Conservation (phyloP, 2,113 vertebrate genomes). For the Dascyllus trimaculatus region DNA sequence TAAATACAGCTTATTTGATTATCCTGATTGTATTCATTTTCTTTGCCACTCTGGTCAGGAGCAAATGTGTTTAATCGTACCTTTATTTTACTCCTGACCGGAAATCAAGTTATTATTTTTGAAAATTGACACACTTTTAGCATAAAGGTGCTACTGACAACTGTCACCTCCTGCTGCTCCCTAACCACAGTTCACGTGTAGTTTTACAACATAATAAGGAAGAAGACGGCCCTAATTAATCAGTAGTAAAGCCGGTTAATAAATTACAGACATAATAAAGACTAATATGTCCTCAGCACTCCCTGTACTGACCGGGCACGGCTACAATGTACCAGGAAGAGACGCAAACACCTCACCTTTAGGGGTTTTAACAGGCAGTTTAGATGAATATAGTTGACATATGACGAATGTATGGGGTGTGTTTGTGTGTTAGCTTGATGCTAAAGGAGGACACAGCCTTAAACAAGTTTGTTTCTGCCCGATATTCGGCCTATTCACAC, state of each 20-base stretch:
- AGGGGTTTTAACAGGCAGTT: not conserved
- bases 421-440: not conserved
- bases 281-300: not conserved
- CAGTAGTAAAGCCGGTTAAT: not conserved
- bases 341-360: conserved; percentile 49
- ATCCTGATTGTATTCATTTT: not conserved
- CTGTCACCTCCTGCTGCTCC: conserved; percentile 39
- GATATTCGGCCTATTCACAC: conserved; percentile 44
- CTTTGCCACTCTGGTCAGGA: accelerated
- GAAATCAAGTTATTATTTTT: conserved; percentile 8
- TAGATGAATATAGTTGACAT: not conserved
- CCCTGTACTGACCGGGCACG: conserved; percentile 11
- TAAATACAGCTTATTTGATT: not conserved
- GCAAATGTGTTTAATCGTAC: not conserved
- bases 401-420: not conserved
- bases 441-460: not conserved
- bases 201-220: not conserved
- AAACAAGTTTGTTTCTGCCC: conserved; percentile 55
- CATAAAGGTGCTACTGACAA: conserved; percentile 58
- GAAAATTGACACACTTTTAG: conserved; percentile 4
- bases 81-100: conserved; percentile 44
- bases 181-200: not conserved
- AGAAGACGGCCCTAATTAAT: not conserved
- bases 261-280: not conserved
- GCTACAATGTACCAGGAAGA: conserved; percentile 72